phyloP scores from a whole-genome alignment of 2,888 invertebrate species.

The Patella pellucida region DNA sequence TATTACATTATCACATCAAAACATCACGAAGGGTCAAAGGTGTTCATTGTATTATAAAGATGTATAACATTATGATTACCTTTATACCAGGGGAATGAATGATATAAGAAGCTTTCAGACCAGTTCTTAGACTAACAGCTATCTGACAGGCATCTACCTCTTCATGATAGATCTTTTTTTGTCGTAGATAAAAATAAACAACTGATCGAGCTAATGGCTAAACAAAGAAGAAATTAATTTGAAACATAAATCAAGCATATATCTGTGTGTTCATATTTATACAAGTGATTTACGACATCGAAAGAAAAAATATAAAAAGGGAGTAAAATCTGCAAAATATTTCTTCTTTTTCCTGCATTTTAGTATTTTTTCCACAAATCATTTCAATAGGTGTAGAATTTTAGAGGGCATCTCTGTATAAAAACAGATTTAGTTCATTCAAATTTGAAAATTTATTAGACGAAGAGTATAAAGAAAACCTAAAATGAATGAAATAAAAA shows the following conservation, averaged over 20 bases:
- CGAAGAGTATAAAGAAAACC: no score
- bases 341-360: no score
- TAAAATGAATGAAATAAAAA: no score
- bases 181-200: conserved; percentile 32
- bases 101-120: conserved; percentile 27
- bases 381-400: no score
- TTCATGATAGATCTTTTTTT: conserved; percentile 30
- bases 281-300: no score
- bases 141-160: conserved; percentile 37
- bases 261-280: background rate
- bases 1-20: no score
- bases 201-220: conserved; percentile 28
- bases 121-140: conserved; percentile 30
- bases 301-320: background rate
- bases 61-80: conserved; percentile 16
- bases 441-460: no score
- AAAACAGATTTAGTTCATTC: no score
- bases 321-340: background rate
- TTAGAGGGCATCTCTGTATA: no score
- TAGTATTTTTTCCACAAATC: no score
- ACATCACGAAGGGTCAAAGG: no score
- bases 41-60: no score
- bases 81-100: conserved; percentile 34
- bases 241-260: background rate
- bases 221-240: conserved; percentile 17